Base-by-base conservation (phyloP, 2,888 invertebrate species). In the Eupithecia pulchellata region DNA sequence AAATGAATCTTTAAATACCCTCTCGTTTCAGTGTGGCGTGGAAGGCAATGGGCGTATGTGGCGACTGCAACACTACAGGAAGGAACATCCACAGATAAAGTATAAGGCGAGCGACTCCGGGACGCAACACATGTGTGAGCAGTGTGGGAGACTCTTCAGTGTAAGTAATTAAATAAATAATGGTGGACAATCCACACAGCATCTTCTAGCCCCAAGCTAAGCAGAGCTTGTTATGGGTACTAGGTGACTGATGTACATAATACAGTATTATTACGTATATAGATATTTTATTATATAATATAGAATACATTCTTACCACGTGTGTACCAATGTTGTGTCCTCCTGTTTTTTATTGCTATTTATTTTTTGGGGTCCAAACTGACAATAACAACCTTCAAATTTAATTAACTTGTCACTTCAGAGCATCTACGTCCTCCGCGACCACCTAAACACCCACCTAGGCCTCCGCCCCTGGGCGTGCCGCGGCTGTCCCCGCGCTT, bases 381-480 rank as follows among this genome's bases (percentile, higher is more conserved):
- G n/a, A n/a, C n/a, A n/a, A n/a, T n/a, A n/a, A n/a, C n/a, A n/a
- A n/a, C n/a, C n/a, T n/a, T n/a, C 30, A 30, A 30, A 4, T 30
- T 30, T 30, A 4, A 30, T 6, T 30, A 2, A 8, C 17, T 52
- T n/a, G 14, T 42, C 11, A 47, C 3, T 55, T 25, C 60, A 61
- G 61, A 61, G 61, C 20, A 34, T 34, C 17, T 61, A 61, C 61
- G 61, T 34, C 32, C 61, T 60, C 20, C 61, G 61, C 61, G 61
- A 61, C 34, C 61, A 61, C 61, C 61, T 61, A 1, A 61, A 61
- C 61, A 11, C 11, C 4, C 52, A 42, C 30, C 64, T 47, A 11
- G 47, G 64, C 2, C 64, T 64, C 13, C 52, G 42, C n/a, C 52
- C 64, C 25, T 64, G 47, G 64, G 64, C 29, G 17, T 52, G 52